phyloP scores from a whole-genome alignment of 2,888 invertebrate species.

The Melieria omissa region DNA sequence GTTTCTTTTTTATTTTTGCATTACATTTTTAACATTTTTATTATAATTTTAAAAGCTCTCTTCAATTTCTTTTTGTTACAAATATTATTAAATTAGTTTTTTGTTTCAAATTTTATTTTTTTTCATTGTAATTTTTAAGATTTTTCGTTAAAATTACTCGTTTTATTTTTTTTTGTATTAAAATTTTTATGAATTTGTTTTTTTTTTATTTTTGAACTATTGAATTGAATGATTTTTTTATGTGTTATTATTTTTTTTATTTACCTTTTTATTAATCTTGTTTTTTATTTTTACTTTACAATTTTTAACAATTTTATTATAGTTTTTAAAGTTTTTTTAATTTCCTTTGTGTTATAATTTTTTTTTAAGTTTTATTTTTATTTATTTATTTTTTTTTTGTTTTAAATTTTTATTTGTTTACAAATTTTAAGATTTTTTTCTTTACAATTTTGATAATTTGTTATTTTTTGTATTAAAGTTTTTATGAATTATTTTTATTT shows the following conservation, averaged over 20 bases:
- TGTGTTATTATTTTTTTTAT: too few species aligned
- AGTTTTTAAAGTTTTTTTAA: not conserved
- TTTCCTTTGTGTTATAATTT: not conserved
- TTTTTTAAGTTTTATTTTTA: not conserved
- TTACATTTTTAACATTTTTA: not conserved
- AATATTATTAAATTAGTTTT: not conserved
- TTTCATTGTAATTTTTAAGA: not conserved
- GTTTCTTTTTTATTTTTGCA: too few species aligned
- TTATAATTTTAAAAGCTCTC: not conserved
- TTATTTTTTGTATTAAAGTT: not conserved
- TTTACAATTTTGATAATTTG: not conserved
- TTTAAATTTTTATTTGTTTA: not conserved
- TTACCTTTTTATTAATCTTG: too few species aligned
- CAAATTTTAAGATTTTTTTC: not conserved
- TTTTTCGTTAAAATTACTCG: constrained; percentile 29
- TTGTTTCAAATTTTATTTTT: constrained; percentile 6
- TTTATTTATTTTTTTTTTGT: not conserved
- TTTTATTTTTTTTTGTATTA: too few species aligned
- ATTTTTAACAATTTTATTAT: too few species aligned
- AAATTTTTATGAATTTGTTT: too few species aligned
- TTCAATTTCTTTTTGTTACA: not conserved
- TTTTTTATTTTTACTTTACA: too few species aligned
- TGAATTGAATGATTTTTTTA: too few species aligned
- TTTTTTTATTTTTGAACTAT: too few species aligned
- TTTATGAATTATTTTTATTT: not conserved